These are phyloP conservation scores for Brachionus calyciflorus DNA, from an alignment of 1,140 invertebrate genomes.

Conservation along the genomic window DNA sequence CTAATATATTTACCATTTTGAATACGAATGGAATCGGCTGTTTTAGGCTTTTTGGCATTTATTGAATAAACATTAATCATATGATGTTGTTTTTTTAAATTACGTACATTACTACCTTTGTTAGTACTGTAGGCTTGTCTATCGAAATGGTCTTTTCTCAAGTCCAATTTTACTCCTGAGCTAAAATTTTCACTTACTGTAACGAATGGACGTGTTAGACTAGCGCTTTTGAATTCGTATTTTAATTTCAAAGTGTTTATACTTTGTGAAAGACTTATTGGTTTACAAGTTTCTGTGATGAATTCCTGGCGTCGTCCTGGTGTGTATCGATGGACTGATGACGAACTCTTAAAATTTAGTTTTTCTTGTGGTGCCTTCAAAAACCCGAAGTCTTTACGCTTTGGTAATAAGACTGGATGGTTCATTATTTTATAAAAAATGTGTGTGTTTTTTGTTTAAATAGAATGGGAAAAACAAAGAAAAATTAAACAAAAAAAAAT, in stretches of 20 bases:
- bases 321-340: not conserved
- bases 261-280: not conserved
- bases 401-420: slow-evolving; percentile 39
- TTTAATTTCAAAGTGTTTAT: slow-evolving; percentile 5
- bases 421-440: slow-evolving; percentile 10
- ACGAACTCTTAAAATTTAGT: not conserved
- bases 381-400: slow-evolving; percentile 44
- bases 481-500: too few relatives aligned
- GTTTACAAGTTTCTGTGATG: not conserved
- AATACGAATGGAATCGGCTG: not conserved
- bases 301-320: not conserved
- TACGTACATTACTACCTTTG: not conserved
- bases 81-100: slow-evolving; percentile 35
- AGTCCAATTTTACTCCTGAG: not conserved
- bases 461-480: too few relatives aligned
- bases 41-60: not conserved
- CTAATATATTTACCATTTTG: not conserved
- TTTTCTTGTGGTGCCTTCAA: slow-evolving; percentile 25
- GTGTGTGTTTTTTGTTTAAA: too few relatives aligned
- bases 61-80: not conserved
- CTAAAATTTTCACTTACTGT: not conserved
- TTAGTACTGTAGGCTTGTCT: not conserved
- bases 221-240: slow-evolving; percentile 23
- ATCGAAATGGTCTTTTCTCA: not conserved
- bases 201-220: not conserved